phyloP scores from a whole-genome alignment of 2,797 vertebrate species.

The Gambelia wislizenii region DNA sequence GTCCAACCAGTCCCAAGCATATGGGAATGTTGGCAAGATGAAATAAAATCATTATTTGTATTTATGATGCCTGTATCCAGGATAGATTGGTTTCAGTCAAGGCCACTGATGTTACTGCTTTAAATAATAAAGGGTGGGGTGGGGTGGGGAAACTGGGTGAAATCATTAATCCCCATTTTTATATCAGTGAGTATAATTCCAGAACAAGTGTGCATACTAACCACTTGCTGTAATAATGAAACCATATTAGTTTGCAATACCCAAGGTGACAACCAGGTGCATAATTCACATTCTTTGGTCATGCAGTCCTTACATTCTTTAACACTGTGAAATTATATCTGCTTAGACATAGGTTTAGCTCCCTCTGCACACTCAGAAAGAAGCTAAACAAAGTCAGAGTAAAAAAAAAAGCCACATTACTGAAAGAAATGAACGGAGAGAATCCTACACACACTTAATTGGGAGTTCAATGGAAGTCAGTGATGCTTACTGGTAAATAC shows the following conservation, averaged over 20 bases:
- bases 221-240: not conserved
- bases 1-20: not conserved
- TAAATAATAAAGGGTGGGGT: not conserved
- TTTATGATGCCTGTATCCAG: not conserved
- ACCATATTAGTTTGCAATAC: not conserved
- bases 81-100: not conserved
- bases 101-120: not conserved
- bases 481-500: not conserved
- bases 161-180: not conserved
- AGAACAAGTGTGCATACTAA: not conserved
- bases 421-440: not conserved
- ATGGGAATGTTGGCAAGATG: not conserved
- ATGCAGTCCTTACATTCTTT: not conserved
- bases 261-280: too few relatives aligned
- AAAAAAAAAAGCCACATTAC: not conserved
- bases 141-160: not conserved
- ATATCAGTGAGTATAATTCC: not conserved
- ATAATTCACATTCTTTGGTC: not conserved
- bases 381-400: not conserved
- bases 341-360: too few relatives aligned
- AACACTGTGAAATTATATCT: not conserved
- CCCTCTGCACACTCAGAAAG: not conserved
- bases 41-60: not conserved
- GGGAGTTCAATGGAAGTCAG: not conserved
- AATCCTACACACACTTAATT: not conserved